Conservation (phyloP, 1,140 invertebrate genomes). For the Bombus polaris region DNA sequence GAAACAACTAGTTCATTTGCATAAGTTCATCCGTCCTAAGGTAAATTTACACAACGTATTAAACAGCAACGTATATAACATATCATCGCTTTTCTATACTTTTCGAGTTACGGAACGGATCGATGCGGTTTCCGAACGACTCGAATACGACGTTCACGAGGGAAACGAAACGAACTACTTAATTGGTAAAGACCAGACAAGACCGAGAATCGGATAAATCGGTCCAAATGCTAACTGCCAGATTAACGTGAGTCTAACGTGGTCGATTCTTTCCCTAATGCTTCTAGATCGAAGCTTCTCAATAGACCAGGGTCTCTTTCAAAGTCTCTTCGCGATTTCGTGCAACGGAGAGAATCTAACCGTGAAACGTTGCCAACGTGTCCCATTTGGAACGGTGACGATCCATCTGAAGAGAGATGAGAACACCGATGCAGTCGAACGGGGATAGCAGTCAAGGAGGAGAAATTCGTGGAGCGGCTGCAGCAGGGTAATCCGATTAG, state of each 20-base stretch:
- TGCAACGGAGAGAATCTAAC: background rate
- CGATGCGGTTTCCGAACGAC: too few relatives aligned
- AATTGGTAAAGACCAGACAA: background rate
- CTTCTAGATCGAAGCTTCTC: background rate
- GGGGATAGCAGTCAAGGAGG: background rate
- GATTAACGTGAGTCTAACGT: background rate
- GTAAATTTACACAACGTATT: background rate
- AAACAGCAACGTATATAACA: background rate
- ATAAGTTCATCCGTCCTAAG: background rate
- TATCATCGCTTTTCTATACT: background rate
- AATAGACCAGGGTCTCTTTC: background rate
- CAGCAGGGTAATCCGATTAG: conserved; percentile 34
- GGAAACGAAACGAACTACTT: background rate
- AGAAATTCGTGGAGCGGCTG: conserved; percentile 7
- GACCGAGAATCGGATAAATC: background rate
- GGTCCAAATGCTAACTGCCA: background rate
- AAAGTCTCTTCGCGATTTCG: background rate
- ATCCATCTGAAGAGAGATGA: background rate
- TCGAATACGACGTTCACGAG: background rate
- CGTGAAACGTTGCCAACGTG: background rate
- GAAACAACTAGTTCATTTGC: background rate
- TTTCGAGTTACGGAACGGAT: background rate
- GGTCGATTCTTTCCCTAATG: background rate
- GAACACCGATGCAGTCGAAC: background rate
- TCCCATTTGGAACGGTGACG: background rate